These are phyloP conservation scores for Clarias laeviceps DNA, from an alignment of 2,797 vertebrate genomes.

Conservation along the genomic window DNA sequence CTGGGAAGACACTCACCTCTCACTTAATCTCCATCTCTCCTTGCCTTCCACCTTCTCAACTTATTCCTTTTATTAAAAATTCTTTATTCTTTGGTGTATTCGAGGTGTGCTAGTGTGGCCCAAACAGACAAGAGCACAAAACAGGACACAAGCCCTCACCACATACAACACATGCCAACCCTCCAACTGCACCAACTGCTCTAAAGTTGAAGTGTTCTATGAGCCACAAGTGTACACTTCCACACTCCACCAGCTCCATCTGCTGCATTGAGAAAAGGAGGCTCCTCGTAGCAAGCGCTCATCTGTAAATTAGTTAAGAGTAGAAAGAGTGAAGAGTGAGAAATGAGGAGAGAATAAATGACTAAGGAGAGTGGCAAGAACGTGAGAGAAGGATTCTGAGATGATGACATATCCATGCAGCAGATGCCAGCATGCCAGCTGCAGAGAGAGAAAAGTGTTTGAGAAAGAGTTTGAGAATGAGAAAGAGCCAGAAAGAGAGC, in stretches of 20 bases:
- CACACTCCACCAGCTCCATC: slow-evolving; percentile 28
- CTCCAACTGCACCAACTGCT: slow-evolving; percentile 20
- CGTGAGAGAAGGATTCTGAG: slow-evolving; percentile 14
- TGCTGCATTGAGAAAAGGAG: slow-evolving; percentile 26
- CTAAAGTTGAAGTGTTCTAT: slow-evolving; percentile 19
- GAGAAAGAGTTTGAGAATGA: slow-evolving; percentile 39
- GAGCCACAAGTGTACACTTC: slow-evolving; percentile 39
- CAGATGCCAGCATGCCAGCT: background rate
- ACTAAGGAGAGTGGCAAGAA: background rate
- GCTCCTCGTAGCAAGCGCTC: background rate
- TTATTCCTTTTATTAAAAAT: slow-evolving; percentile 17
- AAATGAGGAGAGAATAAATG: slow-evolving; percentile 17
- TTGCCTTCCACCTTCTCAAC: slow-evolving; percentile 1
- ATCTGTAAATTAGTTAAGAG: too few relatives aligned
- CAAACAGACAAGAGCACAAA: slow-evolving; percentile 34
- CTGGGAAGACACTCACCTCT: slow-evolving; percentile 39
- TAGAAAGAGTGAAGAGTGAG: slow-evolving; percentile 30
- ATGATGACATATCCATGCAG: slow-evolving; percentile 25
- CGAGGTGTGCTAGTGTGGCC: background rate
- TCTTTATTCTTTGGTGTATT: background rate
- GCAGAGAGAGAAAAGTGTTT: background rate
- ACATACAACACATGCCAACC: slow-evolving; percentile 18
- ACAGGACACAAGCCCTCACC: background rate
- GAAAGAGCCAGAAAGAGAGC: slow-evolving; percentile 49
- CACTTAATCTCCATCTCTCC: slow-evolving; percentile 24